A percentile compares a stretch with the other conserved stretches of the same genome.
Conservation (phyloP, 2,797 vertebrate species). For the Rousettus madagascariensis region DNA sequence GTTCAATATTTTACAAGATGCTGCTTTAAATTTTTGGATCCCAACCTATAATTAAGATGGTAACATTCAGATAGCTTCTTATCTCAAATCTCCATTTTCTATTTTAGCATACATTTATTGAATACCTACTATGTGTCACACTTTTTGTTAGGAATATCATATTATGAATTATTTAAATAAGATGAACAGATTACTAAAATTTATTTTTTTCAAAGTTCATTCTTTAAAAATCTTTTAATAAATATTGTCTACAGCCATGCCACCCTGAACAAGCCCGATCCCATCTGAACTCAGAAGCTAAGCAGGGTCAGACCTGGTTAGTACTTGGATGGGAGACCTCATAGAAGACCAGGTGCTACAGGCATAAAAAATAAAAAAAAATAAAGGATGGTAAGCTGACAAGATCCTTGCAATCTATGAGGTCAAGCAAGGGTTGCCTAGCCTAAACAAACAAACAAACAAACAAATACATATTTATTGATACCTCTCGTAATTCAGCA, state of each 20-base stretch:
- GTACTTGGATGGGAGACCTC: too few relatives aligned
- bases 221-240: too few relatives aligned
- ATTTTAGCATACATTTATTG: not conserved
- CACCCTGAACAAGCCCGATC: too few relatives aligned
- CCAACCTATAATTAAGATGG: not conserved
- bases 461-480: not conserved
- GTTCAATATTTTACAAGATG: not conserved
- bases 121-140: not conserved
- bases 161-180: not conserved
- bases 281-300: too few relatives aligned
- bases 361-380: too few relatives aligned
- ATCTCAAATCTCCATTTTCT: not conserved
- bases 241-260: too few relatives aligned
- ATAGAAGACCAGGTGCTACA: too few relatives aligned
- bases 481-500: not conserved
- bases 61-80: not conserved
- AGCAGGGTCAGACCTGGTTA: too few relatives aligned
- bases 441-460: too few relatives aligned
- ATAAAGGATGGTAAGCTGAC: too few relatives aligned
- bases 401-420: too few relatives aligned
- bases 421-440: too few relatives aligned
- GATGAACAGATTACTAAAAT: not conserved
- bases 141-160: not conserved
- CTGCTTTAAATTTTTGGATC: not conserved
- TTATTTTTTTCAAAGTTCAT: not conserved